Evolutionary conservation across 2,888 invertebrate genomes (phyloP), one percentile per base, ranked within the genome.

Genomic region (Phorcus lineatus): DNA sequence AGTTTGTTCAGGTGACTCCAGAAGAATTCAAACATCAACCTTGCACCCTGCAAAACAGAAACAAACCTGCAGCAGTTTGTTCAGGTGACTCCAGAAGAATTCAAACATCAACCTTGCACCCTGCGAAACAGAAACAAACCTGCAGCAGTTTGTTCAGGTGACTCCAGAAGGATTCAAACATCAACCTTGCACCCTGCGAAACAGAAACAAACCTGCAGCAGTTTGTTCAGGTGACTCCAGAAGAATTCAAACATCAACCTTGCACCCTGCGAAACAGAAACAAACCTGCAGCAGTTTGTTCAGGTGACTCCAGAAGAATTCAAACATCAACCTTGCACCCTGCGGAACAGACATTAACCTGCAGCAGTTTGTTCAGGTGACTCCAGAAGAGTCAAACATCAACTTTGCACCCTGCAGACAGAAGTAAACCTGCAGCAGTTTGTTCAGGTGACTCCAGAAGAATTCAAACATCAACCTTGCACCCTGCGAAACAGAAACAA

Each of bases 301-400:
- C 36, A 36, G 7, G 36, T 36, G 36, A 7, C 36, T 36, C 36
- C n/a, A n/a, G n/a, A n/a, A n/a, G n/a, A n/a, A 84, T 57, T 90
- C 86, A 85, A 89, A 91, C 88, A 91, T 91, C 57, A 89, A 84
- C 79, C 88, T 85, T 4, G 90, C 91, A n/a, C 89, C 91, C 91
- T 91, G 81, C 13, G 13, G 47, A 47, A 47, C 47, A 47, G 47
- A 47, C 1, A 47, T 47, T 9, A 47, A 47, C 6, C 47, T 36
- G 36, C 7, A 36, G 36, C 7, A 36, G 3, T 6, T 36, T 36
- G 36, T 36, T 36, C 36, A 36, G 7, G 36, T 36, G 36, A 7
- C 36, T 36, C 36, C n/a, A n/a, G n/a, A n/a, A n/a, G n/a, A 84
- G 55, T 90, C 86, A 85, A 89, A 91, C 88, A 91, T 91, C 57